Conservation (phyloP, 2,888 invertebrate species). For the Malthinus flaveolus region DNA sequence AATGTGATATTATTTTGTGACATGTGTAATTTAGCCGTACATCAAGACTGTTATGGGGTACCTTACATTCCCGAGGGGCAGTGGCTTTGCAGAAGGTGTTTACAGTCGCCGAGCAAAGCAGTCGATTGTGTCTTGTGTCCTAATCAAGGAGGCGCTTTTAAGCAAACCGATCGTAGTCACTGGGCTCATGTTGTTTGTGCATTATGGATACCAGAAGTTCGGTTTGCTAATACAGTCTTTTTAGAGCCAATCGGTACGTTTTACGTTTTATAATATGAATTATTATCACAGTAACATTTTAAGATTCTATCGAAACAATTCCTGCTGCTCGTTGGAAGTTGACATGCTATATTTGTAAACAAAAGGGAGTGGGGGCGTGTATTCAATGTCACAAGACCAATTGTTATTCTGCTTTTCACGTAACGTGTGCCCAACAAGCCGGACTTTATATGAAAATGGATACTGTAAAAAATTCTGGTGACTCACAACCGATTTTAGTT, state of each 20-base stretch:
- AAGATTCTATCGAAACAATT: slow-evolving; percentile 93
- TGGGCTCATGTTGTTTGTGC: slow-evolving; percentile 99
- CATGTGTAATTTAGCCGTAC: slow-evolving; percentile 99
- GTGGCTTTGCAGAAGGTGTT: slow-evolving; percentile 91
- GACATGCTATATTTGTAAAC: slow-evolving; percentile 96
- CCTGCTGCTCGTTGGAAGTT: slow-evolving; percentile 95
- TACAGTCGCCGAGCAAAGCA: slow-evolving; percentile 93
- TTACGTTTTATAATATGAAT: background rate
- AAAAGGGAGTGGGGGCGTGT: slow-evolving; percentile 90
- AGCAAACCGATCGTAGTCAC: slow-evolving; percentile 91
- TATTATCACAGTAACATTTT: slow-evolving; percentile 3
- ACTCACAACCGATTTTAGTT: slow-evolving; percentile 74
- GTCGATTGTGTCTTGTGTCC: slow-evolving; percentile 99
- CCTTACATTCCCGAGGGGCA: slow-evolving; percentile 67
- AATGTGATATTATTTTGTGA: slow-evolving; percentile 99
- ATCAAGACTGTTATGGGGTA: slow-evolving; percentile 98
- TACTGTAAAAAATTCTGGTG: slow-evolving; percentile 68
- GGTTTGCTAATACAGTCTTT: slow-evolving; percentile 97
- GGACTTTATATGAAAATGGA: slow-evolving; percentile 96
- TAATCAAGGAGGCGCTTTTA: slow-evolving; percentile 97
- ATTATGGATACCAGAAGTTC: slow-evolving; percentile 97
- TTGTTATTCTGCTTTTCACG: slow-evolving; percentile 98
- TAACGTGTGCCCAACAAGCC: slow-evolving; percentile 97
- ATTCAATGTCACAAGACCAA: slow-evolving; percentile 97
- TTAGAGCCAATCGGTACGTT: slow-evolving; percentile 86